These are phyloP conservation scores for Asteroscopus sphinx DNA, from an alignment of 2,888 invertebrate species.

Conservation along the genomic window DNA sequence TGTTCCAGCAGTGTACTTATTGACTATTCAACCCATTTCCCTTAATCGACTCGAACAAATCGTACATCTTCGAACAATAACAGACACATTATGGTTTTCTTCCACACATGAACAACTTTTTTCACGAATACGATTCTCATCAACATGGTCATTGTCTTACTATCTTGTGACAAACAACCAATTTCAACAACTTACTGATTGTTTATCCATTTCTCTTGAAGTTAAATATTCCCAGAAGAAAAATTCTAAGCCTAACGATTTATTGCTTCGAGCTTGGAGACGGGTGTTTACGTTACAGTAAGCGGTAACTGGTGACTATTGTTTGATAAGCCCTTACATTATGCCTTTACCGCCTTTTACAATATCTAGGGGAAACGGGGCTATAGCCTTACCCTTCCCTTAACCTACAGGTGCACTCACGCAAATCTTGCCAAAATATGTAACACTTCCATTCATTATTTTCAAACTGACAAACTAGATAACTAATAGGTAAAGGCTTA, in stretches of 20 bases:
- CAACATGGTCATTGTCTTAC: constrained; percentile 43
- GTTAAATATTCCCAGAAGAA: neutral
- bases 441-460: no score
- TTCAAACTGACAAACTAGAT: no score
- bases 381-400: no score
- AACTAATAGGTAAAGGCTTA: no score
- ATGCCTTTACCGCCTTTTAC: neutral
- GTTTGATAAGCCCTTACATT: neutral
- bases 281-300: no score
- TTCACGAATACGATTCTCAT: constrained; percentile 8
- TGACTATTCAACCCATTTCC: constrained; percentile 8
- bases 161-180: constrained; percentile 7
- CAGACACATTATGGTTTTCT: constrained; percentile 25
- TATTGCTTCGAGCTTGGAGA: no score
- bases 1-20: no score
- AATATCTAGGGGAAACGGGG: neutral
- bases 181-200: constrained; percentile 3
- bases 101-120: constrained; percentile 13
- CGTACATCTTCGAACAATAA: constrained; percentile 14
- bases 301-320: no score
- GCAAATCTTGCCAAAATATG: no score
- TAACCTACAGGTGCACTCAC: no score
- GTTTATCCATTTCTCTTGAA: constrained; percentile 16
- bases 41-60: constrained; percentile 2
- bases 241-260: neutral